These are phyloP conservation scores for Amazona guildingii DNA, from an alignment of 2,113 vertebrate genomes.

Conservation along the genomic window DNA sequence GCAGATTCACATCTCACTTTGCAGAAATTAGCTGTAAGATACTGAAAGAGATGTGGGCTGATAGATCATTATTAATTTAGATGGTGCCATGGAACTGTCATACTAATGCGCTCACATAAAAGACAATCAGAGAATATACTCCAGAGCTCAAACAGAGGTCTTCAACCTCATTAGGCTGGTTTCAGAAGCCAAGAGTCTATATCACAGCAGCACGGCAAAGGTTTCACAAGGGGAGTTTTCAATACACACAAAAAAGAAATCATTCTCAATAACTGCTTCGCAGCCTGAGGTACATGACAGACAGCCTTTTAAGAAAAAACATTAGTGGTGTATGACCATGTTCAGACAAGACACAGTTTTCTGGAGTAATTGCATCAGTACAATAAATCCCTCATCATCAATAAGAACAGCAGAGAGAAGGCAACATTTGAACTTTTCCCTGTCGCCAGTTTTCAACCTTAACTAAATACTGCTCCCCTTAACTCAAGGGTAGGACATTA, in stretches of 20 bases:
- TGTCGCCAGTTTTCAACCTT: not conserved
- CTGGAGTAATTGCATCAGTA: not conserved
- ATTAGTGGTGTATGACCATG: not conserved
- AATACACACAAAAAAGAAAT: not conserved
- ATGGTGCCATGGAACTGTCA: constrained; percentile 27
- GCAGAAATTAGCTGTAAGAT: constrained; percentile 64
- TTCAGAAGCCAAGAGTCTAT: constrained; percentile 39
- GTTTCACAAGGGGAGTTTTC: constrained; percentile 28
- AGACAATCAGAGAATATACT: constrained; percentile 31
- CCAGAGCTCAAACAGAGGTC: constrained; percentile 51
- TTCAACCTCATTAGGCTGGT: constrained; percentile 54
- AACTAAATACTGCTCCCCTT: rapidly evolving
- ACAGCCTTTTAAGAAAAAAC: not conserved
- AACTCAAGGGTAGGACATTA: not conserved
- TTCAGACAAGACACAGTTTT: not conserved
- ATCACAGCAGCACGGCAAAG: constrained; percentile 3
- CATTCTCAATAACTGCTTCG: not conserved
- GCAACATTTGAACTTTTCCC: not conserved
- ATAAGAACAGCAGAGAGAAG: not conserved
- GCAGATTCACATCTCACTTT: constrained; percentile 14
- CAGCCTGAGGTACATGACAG: not conserved
- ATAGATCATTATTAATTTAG: constrained; percentile 68
- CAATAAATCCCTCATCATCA: not conserved
- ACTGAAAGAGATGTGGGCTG: constrained; percentile 45
- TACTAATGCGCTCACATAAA: constrained; percentile 42